These are phyloP conservation scores for Chloropsis cyanopogon DNA, from an alignment of 2,113 vertebrate species.

Conservation along the genomic window DNA sequence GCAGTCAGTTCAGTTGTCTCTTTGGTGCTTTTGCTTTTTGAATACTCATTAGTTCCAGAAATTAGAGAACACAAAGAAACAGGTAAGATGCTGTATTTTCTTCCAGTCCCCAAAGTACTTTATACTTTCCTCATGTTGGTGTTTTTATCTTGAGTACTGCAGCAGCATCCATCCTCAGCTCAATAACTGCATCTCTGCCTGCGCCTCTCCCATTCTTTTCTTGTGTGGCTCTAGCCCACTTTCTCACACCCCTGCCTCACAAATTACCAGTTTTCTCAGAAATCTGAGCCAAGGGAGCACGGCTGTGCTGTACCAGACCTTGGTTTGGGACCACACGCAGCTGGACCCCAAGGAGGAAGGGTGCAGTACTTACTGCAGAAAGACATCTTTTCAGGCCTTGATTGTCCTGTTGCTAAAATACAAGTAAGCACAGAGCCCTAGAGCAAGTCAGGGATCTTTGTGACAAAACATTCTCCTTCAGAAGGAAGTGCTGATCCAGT, in stretches of 20 bases:
- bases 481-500: not conserved
- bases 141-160: not conserved
- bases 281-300: not conserved
- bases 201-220: not conserved
- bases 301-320: not conserved
- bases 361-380: not conserved
- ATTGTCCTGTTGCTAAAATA: not conserved
- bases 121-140: not conserved
- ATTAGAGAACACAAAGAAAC: not conserved
- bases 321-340: not conserved
- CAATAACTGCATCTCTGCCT: not conserved
- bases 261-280: not conserved
- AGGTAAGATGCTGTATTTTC: not conserved
- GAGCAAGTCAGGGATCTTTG: not conserved
- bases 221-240: not conserved
- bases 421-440: not conserved
- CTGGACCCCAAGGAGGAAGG: not conserved
- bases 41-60: not conserved
- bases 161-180: not conserved
- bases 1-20: not conserved
- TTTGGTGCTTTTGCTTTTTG: not conserved
- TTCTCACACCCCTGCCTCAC: not conserved
- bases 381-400: not conserved
- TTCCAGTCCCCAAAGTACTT: not conserved
- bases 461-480: not conserved